Base-by-base conservation (phyloP, 1,140 invertebrate genomes). In the Archegozetes longisetosus region DNA sequence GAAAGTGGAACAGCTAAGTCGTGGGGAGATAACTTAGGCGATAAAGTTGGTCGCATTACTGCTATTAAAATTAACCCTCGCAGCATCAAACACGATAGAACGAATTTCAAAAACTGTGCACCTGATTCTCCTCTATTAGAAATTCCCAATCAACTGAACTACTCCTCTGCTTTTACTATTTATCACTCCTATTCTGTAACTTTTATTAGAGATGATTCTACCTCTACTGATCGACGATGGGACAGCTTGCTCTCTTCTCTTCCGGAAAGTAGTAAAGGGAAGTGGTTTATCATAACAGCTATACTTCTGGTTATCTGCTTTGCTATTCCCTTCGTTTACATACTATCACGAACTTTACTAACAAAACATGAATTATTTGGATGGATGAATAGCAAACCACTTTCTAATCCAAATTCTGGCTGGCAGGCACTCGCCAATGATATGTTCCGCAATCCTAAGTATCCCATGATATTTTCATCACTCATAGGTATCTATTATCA, bases 371-470 rank as follows among this genome's bases (percentile, higher is more conserved):
- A 25, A n/a, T 24, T 55, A 20, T 24, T 27, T 12, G 26, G 20
- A 12, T 55, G n/a, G 27, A 55, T 55, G 12, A 23, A 28, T 25
- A 27, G 22, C 77, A 78, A 64, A 76, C 76, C 9, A 76, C 77
- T 65, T 77, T 78, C 67, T 77, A 79, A 61, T 78, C 77, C 71
- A 9, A 40, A 40, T 17, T 40, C 32, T 40, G 77, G 77, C 3
- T 78, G 77, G 77, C 78, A 79, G 66, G 65, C 79, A 51, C 67
- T 71, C 3, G 70, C 72, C 49, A 71, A 68, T 49, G 70, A 73
- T 61, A 68, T 73, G 2, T 73, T 71, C 64, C 61, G 70, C 9
- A 70, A 77, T 22, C 77, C 77, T 27, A 64, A 71, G 28, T 70
- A 76, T 58, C 73, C 74, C 26, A 73, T 78, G 70, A 51, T 78